Conservation (phyloP, 30 jellyfish, hydroid and myxozoan species). For the Aurelia aurita complex sp. Pacific region DNA sequence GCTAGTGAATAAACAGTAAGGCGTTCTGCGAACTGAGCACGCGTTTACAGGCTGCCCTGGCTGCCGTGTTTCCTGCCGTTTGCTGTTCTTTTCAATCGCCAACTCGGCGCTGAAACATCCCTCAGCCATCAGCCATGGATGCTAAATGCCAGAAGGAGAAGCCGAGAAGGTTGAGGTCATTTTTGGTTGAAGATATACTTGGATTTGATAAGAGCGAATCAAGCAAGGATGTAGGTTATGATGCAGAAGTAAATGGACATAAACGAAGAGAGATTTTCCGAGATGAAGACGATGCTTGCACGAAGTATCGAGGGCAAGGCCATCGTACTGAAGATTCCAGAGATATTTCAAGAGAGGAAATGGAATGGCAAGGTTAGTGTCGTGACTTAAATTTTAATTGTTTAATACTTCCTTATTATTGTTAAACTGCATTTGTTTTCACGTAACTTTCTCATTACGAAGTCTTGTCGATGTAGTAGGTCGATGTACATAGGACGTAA, state of each 20-base stretch:
- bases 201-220: conserved; percentile 34
- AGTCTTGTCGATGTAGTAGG: too few species aligned
- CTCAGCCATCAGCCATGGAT: background rate
- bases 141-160: conserved; percentile 22
- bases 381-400: background rate
- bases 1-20: too few species aligned
- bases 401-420: background rate
- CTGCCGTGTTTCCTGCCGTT: too few species aligned
- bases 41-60: too few species aligned
- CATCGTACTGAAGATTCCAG: background rate
- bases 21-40: too few species aligned
- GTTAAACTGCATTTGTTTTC: background rate
- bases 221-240: background rate
- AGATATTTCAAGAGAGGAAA: background rate
- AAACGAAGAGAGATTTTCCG: too few species aligned
- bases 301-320: too few species aligned
- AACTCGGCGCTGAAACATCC: too few species aligned
- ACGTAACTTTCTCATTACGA: background rate
- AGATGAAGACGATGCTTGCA: too few species aligned
- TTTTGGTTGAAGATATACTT: conserved; percentile 59
- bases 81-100: too few species aligned
- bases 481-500: too few species aligned
- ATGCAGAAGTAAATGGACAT: background rate
- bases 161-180: conserved; percentile 49
- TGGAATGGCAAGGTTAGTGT: conserved; percentile 43